A percentile compares a stretch with the other conserved stretches of the same genome.
phyloP scores from a whole-genome alignment of 92 coral and sea anemone species.

The Virgularia gustaviana region DNA sequence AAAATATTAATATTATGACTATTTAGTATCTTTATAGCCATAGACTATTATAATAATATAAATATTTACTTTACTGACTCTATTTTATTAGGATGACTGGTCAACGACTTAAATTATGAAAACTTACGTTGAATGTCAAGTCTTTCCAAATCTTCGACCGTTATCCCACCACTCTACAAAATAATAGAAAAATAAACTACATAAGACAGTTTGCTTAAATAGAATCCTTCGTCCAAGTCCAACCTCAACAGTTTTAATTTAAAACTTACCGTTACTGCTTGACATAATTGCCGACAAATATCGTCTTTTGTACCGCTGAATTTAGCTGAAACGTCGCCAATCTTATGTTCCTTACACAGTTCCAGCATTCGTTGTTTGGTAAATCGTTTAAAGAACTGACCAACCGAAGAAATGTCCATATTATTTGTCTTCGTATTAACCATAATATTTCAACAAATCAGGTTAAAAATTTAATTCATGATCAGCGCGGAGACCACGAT shows the following conservation, averaged over 20 bases:
- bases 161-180: conserved; percentile 8
- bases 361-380: conserved; percentile 9
- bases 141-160: conserved; percentile 20
- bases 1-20: no score
- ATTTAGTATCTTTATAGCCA: neutral
- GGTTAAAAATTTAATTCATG: no score
- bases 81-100: no score
- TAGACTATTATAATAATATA: neutral
- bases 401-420: conserved; percentile 11
- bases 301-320: neutral
- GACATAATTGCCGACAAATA: neutral
- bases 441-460: no score
- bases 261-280: conserved; percentile 8
- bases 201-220: neutral
- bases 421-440: no score
- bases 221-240: neutral
- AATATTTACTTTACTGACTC: no score
- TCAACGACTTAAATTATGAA: neutral
- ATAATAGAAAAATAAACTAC: neutral
- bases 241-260: neutral
- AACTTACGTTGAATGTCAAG: conserved; percentile 27
- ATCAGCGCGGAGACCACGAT: no score
- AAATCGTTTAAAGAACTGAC: conserved; percentile 24
- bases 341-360: neutral
- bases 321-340: neutral